phyloP scores from a whole-genome alignment of 1,140 invertebrate species.

The Microvelia longipes region DNA sequence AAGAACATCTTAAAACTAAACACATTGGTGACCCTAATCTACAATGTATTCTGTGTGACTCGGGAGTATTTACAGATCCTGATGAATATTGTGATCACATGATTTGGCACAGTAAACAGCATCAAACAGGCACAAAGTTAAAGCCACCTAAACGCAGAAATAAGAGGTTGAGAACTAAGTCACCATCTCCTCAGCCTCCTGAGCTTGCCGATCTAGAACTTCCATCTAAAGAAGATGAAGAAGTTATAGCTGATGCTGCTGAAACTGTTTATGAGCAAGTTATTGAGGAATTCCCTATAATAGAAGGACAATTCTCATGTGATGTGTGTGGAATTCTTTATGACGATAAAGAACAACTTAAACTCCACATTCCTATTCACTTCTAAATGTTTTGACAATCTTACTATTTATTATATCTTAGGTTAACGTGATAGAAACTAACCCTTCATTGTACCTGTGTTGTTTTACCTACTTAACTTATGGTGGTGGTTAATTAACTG shows the following conservation, averaged over 20 bases:
- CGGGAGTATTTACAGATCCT: constrained; percentile 12
- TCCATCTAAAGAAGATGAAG: constrained; percentile 1
- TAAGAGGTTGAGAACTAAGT: background rate
- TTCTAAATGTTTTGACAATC: constrained; percentile 11
- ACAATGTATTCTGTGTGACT: constrained; percentile 16
- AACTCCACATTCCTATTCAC: constrained; percentile 13
- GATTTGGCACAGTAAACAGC: constrained; percentile 18
- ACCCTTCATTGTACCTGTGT: too few species aligned
- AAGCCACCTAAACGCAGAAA: background rate
- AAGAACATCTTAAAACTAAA: constrained; percentile 13
- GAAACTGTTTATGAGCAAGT: constrained; percentile 13
- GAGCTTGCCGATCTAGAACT: background rate
- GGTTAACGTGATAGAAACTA: too few species aligned
- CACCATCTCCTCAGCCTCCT: background rate
- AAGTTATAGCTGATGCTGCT: too few species aligned
- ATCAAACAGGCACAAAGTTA: constrained; percentile 3
- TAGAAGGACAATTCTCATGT: constrained; percentile 10
- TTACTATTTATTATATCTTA: too few species aligned
- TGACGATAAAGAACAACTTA: constrained; percentile 13
- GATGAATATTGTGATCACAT: constrained; percentile 17
- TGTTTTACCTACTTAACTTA: too few species aligned
- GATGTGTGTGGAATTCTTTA: constrained; percentile 13
- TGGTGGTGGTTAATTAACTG: too few species aligned
- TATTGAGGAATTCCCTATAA: constrained; percentile 13
- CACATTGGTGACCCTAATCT: constrained; percentile 10